These are phyloP conservation scores for Stegodyphus mimosarum DNA, from an alignment of 1,140 invertebrate genomes.

Conservation along the genomic window DNA sequence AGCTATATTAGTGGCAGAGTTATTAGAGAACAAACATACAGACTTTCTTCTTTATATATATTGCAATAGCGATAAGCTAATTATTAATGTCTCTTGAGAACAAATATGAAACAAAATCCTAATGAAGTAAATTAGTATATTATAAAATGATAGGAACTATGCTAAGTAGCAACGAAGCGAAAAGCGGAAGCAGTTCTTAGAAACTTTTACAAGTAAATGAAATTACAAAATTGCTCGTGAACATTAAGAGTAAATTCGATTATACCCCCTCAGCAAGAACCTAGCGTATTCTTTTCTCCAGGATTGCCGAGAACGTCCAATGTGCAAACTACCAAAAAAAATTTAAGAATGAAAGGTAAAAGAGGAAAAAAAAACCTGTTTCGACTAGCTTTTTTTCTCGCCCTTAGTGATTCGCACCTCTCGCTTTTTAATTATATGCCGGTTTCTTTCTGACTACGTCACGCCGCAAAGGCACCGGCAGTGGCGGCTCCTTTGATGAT, in stretches of 20 bases:
- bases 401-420: constrained; percentile 53
- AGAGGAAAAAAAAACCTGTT: constrained; percentile 33
- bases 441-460: constrained; percentile 35
- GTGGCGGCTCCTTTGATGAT: constrained; percentile 48
- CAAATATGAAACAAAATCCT: too few species aligned
- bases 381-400: constrained; percentile 32
- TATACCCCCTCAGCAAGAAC: background rate
- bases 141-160: too few species aligned
- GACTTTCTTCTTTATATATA: too few species aligned
- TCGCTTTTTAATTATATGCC: constrained; percentile 58
- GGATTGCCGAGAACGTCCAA: background rate
- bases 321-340: constrained; percentile 9
- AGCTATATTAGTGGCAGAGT: too few species aligned
- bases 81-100: too few species aligned
- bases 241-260: background rate
- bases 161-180: too few species aligned
- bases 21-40: too few species aligned
- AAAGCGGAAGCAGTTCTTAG: background rate
- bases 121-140: too few species aligned
- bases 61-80: too few species aligned
- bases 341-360: constrained; percentile 8
- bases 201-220: background rate
- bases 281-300: background rate
- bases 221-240: background rate
- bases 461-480: constrained; percentile 25